Base-by-base conservation (phyloP, 2,113 vertebrate species). In the Numenius arquata region DNA sequence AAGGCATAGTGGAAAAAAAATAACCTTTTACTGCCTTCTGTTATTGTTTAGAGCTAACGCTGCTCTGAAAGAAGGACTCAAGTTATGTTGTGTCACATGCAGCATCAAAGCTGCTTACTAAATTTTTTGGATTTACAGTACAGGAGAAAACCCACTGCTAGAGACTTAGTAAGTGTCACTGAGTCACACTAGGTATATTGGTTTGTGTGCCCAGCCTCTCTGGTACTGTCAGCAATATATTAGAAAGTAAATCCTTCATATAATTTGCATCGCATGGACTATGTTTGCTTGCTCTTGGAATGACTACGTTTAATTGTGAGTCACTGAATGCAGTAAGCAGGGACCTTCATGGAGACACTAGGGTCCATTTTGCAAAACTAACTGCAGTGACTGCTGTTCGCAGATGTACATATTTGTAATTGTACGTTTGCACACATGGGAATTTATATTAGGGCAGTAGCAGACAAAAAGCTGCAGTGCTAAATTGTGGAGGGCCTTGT, bases 11-110 rank as follows among this genome's bases (percentile, higher is more conserved):
- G 58, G 68, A 34, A 86, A 90, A 66, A 84, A 79, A 81, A 50
- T 73, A 92, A 85, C 38, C 48, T 92, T 86, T 92, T 61, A 48
- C 65, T 93, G 88, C 8, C 7, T 92, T 91, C 88, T 92, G 32
- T 87, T 87, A 32, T n/a, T 5, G 0, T 53, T 84, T 71, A 93
- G 30, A 72, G 30, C 52, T 77, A 84, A 61, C 12, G 9, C 23
- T 48, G n/a, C 76, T 90, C 40, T 87, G 65, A 78, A 67, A 66
- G 34, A 75, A 85, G n/a, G 15, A 78, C 27, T 83, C 11, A 1
- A 62, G 22, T 63, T 76, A 13, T 26, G 15, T 83, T 76, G 26
- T 82, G 29, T 92, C 47, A 86, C 10, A 9, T 61, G 34, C 32
- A 58, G 20, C 66, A 68, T 65, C 47, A 72, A 55, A 93, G 62